These are phyloP conservation scores for Cygnus atratus DNA, from an alignment of 2,113 vertebrate species.

Conservation along the genomic window DNA sequence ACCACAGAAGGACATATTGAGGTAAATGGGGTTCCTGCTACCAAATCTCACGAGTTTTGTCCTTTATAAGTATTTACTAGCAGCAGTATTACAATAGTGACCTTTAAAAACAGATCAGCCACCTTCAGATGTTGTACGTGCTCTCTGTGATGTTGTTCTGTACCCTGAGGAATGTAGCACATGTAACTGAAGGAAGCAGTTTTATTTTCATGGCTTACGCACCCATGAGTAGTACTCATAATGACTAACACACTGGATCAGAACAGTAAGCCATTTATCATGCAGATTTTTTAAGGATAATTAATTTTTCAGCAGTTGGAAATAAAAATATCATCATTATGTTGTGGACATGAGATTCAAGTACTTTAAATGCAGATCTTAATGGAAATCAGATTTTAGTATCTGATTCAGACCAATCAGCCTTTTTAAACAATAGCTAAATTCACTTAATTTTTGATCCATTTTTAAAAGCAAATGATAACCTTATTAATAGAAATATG, in stretches of 20 bases:
- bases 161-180: not conserved
- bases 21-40: slow-evolving; percentile 55
- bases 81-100: not conserved
- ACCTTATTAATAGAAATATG: not conserved
- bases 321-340: not conserved
- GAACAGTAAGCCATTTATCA: slow-evolving; percentile 10
- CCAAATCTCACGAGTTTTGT: not conserved
- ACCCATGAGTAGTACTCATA: not conserved
- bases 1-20: not conserved
- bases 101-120: not conserved
- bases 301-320: not conserved
- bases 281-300: not conserved
- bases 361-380: not conserved
- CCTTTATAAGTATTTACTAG: not conserved
- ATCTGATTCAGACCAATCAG: not conserved
- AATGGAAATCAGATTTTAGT: not conserved
- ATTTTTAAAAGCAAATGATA: not conserved
- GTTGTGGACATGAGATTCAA: not conserved
- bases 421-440: not conserved
- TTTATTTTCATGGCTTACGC: not conserved
- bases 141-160: not conserved
- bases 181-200: not conserved
- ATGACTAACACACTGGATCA: not conserved
- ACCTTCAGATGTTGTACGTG: not conserved
- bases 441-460: not conserved